Evolutionary conservation across 2,888 invertebrate genomes (phyloP), one percentile per base, ranked within the genome.

Genomic region (Venusia cambrica): DNA sequence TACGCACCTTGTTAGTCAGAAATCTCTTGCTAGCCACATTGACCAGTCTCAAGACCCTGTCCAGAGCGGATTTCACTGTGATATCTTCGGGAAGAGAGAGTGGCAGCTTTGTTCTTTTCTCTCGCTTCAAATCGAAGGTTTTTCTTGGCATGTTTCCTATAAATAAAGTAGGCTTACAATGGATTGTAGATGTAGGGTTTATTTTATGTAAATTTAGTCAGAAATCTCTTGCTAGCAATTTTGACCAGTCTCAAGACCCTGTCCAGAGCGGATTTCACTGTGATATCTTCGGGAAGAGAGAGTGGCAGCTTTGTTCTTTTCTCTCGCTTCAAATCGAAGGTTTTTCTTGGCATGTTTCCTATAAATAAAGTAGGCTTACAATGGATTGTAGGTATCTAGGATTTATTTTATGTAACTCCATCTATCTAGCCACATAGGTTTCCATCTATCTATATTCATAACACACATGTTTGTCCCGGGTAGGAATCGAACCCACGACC

Each of bases 11-110:
- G 65, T 95, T 98, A 0, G 97, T 98, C 19, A 98, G 89, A 69
- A 96, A 98, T 53, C 98, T 89, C 75, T 99, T 99, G 73, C 98
- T 97, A 24, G 94, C 95, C 2, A 99, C 98, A 1, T 97, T 92
- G 0, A 98, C 96, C 9, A 98, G 89, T 48, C 94, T 89, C 21
- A 99, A 77, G 0, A 99, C 98, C 45, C 93, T 87, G 35, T 93
- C 88, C 4, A 97, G 78, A 0, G 94, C 94, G 34, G 90, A 90
- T 38, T 84, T 81, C 0, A 96, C 90, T 0, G 89, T 90, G 4
- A 93, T 53, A 28, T 76, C 70, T 12, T 56, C 52, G 0, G 92
- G 92, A 12, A 94, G 60, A 1, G 72, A 59, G 4, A 93, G 59
- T 0, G 90, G 81, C 11, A 81, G 58, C 9, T 91, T 84, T 0